These are phyloP conservation scores for Pteromalus puparum DNA, from an alignment of 1,140 invertebrate genomes.

Conservation along the genomic window DNA sequence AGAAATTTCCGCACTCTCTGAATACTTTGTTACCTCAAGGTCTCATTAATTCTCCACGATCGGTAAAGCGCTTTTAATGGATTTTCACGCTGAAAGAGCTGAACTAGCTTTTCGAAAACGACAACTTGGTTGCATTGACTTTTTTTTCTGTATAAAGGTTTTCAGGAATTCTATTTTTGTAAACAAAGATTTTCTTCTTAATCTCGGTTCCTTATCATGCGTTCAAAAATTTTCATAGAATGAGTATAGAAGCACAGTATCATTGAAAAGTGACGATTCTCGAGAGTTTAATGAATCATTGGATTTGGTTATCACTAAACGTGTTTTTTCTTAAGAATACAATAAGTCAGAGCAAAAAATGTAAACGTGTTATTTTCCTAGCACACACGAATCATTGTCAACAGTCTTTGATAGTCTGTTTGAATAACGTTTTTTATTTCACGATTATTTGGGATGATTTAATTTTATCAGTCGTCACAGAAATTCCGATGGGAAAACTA, in stretches of 20 bases:
- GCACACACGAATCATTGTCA: neutral
- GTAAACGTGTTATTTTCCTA: neutral
- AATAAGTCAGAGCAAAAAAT: neutral
- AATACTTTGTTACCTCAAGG: slow-evolving; percentile 36
- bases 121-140: neutral
- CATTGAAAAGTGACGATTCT: neutral
- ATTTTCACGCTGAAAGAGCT: neutral
- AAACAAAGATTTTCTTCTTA: neutral
- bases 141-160: neutral
- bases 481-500: too few species aligned
- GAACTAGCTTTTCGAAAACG: neutral
- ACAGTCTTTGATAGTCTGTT: neutral
- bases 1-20: slow-evolving; percentile 35
- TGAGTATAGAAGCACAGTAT: neutral
- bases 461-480: too few species aligned
- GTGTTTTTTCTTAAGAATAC: neutral
- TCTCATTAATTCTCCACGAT: slow-evolving; percentile 16
- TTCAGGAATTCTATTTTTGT: neutral
- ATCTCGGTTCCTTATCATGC: neutral
- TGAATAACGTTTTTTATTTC: too few species aligned
- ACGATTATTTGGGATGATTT: too few species aligned
- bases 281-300: neutral
- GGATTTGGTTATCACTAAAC: neutral
- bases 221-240: neutral
- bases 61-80: neutral